Percentiles rank a stretch among this genome's conserved stretches.
Evolutionary conservation across 2,797 vertebrate genomes (phyloP).

Genomic region (Taeniopygia guttata): DNA sequence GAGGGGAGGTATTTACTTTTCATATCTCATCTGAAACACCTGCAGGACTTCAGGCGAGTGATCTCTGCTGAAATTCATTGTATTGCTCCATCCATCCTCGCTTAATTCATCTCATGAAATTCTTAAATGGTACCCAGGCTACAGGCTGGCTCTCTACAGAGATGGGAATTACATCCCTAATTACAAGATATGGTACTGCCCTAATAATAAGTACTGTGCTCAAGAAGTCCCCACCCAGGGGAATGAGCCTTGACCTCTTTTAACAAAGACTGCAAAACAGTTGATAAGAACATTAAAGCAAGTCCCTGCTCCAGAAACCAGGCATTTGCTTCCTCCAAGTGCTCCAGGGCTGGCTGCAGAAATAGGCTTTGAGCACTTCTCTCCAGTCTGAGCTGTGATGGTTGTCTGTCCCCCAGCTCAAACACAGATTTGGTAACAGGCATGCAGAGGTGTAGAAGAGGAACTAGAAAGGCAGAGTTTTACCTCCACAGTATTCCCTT

Average conservation of each 20-base stretch:
- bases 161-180: conserved; percentile 60
- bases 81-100: not conserved
- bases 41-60: conserved; percentile 7
- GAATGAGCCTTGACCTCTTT: conserved; percentile 51
- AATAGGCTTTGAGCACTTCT: not conserved
- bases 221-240: conserved; percentile 21
- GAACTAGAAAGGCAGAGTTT: not conserved
- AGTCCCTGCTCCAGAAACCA: conserved; percentile 14
- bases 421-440: not conserved
- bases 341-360: not conserved
- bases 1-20: conserved; percentile 9
- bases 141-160: conserved; percentile 35
- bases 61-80: conserved; percentile 30
- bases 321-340: not conserved
- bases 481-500: not conserved
- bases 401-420: not conserved
- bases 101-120: conserved; percentile 58
- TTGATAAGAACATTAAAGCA: conserved; percentile 55
- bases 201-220: conserved; percentile 49
- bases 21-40: not conserved
- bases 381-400: not conserved
- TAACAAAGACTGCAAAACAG: conserved; percentile 47
- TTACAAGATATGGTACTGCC: conserved; percentile 32
- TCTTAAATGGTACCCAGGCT: conserved; percentile 38
- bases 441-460: not conserved